Conservation (phyloP, 37 sponge, comb jelly and placozoan species). For the Beroe ovata region DNA sequence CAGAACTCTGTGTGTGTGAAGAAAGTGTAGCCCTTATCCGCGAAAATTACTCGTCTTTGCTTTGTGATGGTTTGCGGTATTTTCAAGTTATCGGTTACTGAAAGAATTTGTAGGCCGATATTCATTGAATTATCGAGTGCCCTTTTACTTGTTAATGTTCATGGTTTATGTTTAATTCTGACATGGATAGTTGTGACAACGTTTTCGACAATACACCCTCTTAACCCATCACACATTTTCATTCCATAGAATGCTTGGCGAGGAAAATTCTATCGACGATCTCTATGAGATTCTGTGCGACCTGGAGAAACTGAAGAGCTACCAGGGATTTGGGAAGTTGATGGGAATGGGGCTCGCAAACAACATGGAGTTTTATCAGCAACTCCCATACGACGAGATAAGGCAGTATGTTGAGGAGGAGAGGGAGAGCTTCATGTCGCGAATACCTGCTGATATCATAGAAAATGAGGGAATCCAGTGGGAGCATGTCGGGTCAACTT, state of each 20-base stretch:
- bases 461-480: background rate
- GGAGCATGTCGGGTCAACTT: constrained; percentile 54
- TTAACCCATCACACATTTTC: too few relatives aligned
- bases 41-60: too few relatives aligned
- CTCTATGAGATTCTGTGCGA: background rate
- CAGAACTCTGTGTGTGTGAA: too few relatives aligned
- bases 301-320: constrained; percentile 10
- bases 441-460: background rate
- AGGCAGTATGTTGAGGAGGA: constrained; percentile 17
- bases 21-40: too few relatives aligned
- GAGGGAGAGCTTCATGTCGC: background rate
- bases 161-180: too few relatives aligned
- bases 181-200: too few relatives aligned
- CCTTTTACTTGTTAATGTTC: too few relatives aligned
- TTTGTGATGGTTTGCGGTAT: too few relatives aligned
- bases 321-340: background rate
- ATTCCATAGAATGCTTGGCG: background rate
- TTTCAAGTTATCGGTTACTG: too few relatives aligned
- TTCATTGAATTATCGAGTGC: too few relatives aligned
- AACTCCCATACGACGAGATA: constrained; percentile 33
- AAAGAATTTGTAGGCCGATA: too few relatives aligned
- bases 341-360: background rate
- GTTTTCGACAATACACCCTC: too few relatives aligned
- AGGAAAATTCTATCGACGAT: background rate
- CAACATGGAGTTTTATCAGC: background rate